These are phyloP conservation scores for Psittacara wagleri DNA, from an alignment of 2,113 vertebrate genomes.

Conservation along the genomic window DNA sequence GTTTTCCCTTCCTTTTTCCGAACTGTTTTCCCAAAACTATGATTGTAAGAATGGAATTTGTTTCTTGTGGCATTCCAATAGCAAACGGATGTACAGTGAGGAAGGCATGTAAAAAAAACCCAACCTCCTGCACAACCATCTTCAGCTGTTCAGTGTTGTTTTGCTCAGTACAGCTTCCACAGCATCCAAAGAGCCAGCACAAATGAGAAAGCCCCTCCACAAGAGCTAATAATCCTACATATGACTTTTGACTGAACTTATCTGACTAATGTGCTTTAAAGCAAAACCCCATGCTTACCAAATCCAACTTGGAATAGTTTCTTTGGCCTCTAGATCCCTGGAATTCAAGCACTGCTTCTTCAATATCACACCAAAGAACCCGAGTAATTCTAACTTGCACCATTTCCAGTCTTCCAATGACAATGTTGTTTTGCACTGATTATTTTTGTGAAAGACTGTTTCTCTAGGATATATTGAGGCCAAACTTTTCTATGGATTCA, in stretches of 20 bases:
- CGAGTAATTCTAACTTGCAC: background rate
- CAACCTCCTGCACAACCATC: background rate
- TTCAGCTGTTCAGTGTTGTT: slow-evolving; percentile 31
- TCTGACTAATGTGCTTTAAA: slow-evolving; percentile 41
- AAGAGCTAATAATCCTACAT: slow-evolving; percentile 12
- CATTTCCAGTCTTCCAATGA: background rate
- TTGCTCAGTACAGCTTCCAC: background rate
- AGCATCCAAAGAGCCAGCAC: background rate
- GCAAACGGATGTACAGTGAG: background rate
- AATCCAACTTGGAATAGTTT: slow-evolving; percentile 39
- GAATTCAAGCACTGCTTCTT: background rate
- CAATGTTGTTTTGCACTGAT: background rate
- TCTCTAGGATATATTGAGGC: background rate
- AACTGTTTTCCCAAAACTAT: background rate
- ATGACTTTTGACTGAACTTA: slow-evolving; percentile 28
- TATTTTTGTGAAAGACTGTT: background rate
- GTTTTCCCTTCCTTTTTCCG: background rate
- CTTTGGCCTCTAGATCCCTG: slow-evolving; percentile 13
- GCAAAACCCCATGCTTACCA: background rate
- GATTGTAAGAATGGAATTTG: background rate
- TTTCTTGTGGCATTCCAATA: slow-evolving; percentile 33
- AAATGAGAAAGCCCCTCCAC: slow-evolving; percentile 24
- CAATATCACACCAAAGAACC: background rate
- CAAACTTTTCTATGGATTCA: background rate
- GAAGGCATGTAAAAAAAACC: background rate